phyloP scores from a whole-genome alignment of 2,888 invertebrate species.

The Loripinus fragilis region DNA sequence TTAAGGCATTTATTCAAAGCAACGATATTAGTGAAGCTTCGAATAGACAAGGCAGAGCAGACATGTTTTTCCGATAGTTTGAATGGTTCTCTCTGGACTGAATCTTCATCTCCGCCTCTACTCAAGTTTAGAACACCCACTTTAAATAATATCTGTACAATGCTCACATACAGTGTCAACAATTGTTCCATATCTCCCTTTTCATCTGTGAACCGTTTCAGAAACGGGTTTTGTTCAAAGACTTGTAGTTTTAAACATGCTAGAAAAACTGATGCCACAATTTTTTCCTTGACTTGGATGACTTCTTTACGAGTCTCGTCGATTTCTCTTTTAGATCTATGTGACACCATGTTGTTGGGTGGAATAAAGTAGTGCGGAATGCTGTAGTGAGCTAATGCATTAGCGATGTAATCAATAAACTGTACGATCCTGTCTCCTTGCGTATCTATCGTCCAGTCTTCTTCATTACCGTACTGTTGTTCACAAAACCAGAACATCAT shows the following conservation, averaged over 20 bases:
- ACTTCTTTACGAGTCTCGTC: slow-evolving; percentile 34
- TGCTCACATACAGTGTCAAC: slow-evolving; percentile 39
- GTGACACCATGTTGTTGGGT: slow-evolving; percentile 48
- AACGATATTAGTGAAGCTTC: slow-evolving; percentile 40
- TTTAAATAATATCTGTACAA: slow-evolving; percentile 42
- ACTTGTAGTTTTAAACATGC: slow-evolving; percentile 39
- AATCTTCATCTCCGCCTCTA: too few relatives aligned
- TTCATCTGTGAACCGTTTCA: neutral
- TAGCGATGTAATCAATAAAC: slow-evolving; percentile 51
- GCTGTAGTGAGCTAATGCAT: slow-evolving; percentile 38
- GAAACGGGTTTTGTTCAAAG: slow-evolving; percentile 21
- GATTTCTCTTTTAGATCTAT: slow-evolving; percentile 38
- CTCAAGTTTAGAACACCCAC: slow-evolving; percentile 9
- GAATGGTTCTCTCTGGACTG: too few relatives aligned
- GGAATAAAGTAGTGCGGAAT: slow-evolving; percentile 58
- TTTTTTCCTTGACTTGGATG: neutral
- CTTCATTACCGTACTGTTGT: slow-evolving; percentile 36
- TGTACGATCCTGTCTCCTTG: slow-evolving; percentile 46
- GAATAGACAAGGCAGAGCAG: neutral
- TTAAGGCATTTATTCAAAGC: slow-evolving; percentile 33
- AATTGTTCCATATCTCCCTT: slow-evolving; percentile 31
- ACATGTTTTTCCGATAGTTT: neutral
- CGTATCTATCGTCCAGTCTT: slow-evolving; percentile 39
- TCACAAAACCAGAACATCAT: slow-evolving; percentile 63
- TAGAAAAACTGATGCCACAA: slow-evolving; percentile 21